Percentiles rank a stretch among this genome's conserved stretches.
Conservation (phyloP, 2,888 invertebrate genomes). For the Pseudococcus longispinus region DNA sequence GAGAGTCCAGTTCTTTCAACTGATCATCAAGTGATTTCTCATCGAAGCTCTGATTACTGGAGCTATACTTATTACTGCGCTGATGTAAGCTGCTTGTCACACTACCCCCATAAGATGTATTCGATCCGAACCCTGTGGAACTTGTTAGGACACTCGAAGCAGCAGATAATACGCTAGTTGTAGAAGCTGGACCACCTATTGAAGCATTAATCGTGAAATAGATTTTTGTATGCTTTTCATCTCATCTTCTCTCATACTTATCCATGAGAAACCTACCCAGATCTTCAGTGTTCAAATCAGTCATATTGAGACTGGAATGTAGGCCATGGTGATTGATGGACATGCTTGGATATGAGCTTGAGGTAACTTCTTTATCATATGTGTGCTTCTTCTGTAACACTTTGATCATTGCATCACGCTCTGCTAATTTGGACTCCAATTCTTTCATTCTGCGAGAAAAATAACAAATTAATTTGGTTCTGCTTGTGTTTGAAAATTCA, state of each 20-base stretch:
- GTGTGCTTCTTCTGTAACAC: conserved; percentile 86
- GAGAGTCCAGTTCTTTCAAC: conserved; percentile 81
- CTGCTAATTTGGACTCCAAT: conserved; percentile 84
- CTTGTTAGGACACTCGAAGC: conserved; percentile 69
- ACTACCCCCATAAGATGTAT: conserved; percentile 68
- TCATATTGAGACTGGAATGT: conserved; percentile 65
- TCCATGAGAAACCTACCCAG: conserved; percentile 62
- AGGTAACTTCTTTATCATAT: conserved; percentile 71
- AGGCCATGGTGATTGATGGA: conserved; percentile 66
- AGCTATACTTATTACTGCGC: conserved; percentile 60
- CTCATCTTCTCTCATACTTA: not conserved
- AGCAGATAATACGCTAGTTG: conserved; percentile 62
- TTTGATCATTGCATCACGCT: conserved; percentile 88
- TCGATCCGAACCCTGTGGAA: conserved; percentile 68
- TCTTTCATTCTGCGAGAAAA: conserved; percentile 73
- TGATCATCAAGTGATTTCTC: conserved; percentile 80
- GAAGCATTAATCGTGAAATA: not conserved
- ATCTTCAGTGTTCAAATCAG: conserved; percentile 62
- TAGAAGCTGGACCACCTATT: conserved; percentile 48
- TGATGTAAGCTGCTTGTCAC: conserved; percentile 62
- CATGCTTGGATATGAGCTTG: conserved; percentile 63
- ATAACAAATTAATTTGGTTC: conserved; percentile 50
- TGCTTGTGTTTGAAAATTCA: not conserved
- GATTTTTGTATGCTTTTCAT: not conserved
- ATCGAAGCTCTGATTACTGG: conserved; percentile 68